These are phyloP conservation scores for Diabrotica undecimpunctata DNA, from an alignment of 1,140 invertebrate genomes.

Conservation along the genomic window DNA sequence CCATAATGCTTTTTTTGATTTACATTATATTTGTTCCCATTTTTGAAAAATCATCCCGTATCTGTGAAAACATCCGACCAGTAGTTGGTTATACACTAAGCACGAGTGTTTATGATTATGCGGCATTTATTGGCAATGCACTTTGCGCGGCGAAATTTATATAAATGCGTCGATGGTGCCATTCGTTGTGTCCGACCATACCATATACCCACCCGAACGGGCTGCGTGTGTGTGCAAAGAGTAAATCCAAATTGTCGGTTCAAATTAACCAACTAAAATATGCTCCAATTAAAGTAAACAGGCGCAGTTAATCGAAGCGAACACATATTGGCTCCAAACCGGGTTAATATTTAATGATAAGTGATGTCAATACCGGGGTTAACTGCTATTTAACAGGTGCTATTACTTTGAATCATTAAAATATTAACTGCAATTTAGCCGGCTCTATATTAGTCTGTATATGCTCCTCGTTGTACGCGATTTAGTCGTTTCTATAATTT, in stretches of 20 bases:
- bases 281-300: conserved; percentile 39
- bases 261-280: conserved; percentile 34
- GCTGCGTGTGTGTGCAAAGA: conserved; percentile 15
- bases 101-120: not conserved
- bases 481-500: not conserved
- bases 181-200: conserved; percentile 13
- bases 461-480: not conserved
- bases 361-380: conserved; percentile 39
- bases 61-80: not conserved
- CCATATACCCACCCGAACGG: not conserved
- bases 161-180: conserved; percentile 1
- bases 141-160: conserved; percentile 11
- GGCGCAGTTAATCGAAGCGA: conserved; percentile 39
- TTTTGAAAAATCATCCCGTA: not conserved
- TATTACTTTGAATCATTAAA: conserved; percentile 28
- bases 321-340: conserved; percentile 35
- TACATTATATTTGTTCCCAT: too few relatives aligned
- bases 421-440: conserved; percentile 20
- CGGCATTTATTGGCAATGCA: conserved; percentile 5
- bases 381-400: conserved; percentile 40
- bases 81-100: not conserved
- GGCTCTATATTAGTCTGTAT: conserved; percentile 17
- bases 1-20: too few relatives aligned
- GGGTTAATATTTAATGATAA: conserved; percentile 43
- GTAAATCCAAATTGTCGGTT: conserved; percentile 22